These are phyloP conservation scores for Leiothrix lutea DNA, from an alignment of 2,113 vertebrate species.

Conservation along the genomic window DNA sequence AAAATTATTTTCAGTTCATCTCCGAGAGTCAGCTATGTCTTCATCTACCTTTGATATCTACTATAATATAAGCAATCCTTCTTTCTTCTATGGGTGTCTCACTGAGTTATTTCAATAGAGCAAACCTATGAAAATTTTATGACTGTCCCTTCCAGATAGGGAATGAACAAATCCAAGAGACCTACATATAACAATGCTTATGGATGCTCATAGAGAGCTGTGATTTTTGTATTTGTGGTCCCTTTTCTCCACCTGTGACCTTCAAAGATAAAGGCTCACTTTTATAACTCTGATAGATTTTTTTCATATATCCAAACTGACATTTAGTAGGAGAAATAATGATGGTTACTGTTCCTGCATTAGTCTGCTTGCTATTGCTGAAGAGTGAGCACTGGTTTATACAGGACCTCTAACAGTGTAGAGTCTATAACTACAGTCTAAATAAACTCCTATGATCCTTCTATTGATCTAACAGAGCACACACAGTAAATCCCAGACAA, in stretches of 20 bases:
- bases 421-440: background rate
- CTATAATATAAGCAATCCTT: background rate
- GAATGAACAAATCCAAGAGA: background rate
- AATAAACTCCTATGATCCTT: background rate
- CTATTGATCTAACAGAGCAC: background rate
- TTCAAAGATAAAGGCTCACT: constrained; percentile 15
- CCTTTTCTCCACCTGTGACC: background rate
- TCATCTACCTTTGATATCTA: background rate
- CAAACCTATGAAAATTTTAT: constrained; percentile 35
- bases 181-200: background rate
- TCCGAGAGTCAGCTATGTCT: background rate
- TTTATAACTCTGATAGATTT: background rate
- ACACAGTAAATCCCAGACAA: background rate
- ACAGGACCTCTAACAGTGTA: background rate
- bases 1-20: background rate
- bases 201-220: background rate
- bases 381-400: background rate
- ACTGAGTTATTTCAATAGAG: background rate
- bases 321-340: background rate
- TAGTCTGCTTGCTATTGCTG: background rate
- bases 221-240: background rate
- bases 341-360: background rate
- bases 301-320: background rate
- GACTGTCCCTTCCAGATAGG: background rate
- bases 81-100: background rate